Evolutionary conservation across 2,888 invertebrate species (phyloP), one percentile per base, ranked within the genome.

Genomic region (Tenthredo notha): DNA sequence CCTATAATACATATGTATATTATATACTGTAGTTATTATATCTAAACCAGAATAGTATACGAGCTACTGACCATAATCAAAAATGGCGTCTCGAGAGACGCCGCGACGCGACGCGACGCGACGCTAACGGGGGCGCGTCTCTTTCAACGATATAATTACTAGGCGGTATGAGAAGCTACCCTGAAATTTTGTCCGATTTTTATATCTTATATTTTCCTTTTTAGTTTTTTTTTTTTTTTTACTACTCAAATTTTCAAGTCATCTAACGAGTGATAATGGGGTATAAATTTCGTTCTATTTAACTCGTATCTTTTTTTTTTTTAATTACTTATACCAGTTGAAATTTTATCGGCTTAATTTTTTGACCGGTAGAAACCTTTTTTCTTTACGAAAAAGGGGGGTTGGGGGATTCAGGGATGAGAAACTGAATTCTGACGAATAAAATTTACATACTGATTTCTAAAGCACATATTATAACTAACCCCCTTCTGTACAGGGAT

Each of bases 31-130:
- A 37, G 33, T 0, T 33, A 4, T 0, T 33, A 33, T 10, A 43
- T 43, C 10, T 43, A 43, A 9, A 7, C 29, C 18, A 33, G 25
- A 54, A 29, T 29, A 50, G n/a, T n/a, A 9, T 29, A n/a, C 29
- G 40, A 33, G 21, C 58, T 21, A 54, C 50, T 58, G 58, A 61
- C 78, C 78, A 80, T 37, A 80, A 80, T 80, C 58, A 80, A 80
- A 80, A 86, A 84, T 87, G 84, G 85, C 86, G 74, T 86, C 85
- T 86, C 84, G 70, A 72, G 84, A 86, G 84, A 86, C 85, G 85
- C 84, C 84, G 80, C 82, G 84, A 85, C 83, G 86, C 80, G 86
- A 1, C n/a, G n/a, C 85, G 85, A 80, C 84, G 80, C 82, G 84
- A 85, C 83, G 86, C 80, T 85, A 1, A 84, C 86, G 86, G 84